Base-by-base conservation (phyloP, 2,113 vertebrate genomes). In the Heterochromis multidens region DNA sequence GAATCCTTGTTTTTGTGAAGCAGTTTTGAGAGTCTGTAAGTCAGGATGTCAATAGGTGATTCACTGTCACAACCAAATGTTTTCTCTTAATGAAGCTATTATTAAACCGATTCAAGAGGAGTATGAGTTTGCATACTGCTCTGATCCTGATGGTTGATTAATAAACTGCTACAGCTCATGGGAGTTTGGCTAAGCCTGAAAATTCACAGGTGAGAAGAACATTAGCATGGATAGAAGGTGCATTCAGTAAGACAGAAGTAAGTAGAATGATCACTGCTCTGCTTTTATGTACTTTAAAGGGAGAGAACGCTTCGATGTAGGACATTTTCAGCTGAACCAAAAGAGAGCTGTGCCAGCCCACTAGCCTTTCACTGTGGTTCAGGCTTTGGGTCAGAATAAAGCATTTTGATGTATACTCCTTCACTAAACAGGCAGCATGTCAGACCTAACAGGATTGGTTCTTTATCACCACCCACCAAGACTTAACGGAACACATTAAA, bases 401-500 rank as follows among this genome's bases (percentile, higher is more conserved):
- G 82, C 43, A 21, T 65, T 59, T 79, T 52, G 80, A 90, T 4
- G 65, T 46, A 4, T 46, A 77, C 83, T 82, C 79, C 90, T 85
- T 72, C 67, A 43, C 79, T 31, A 59, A 85, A 92, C 79, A 86
- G 35, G 11, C 82, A 77, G 65, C 43, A 16, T 76, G 77, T 81
- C 60, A 23, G 33, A 82, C 82, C 65, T 29, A 6, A 82, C 60
- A 61, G 61, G 79, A 78, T 74, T 62, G 56, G 61, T 25, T 65
- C 79, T 77, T 83, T 83, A 57, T 40, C 16, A 13, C 72, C 23
- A 2, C 86, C 82, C 29, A 84, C 76, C 2, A 17, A 31, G 81
- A 88, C 82, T 86, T 86, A 82, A 81, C 4, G 1, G 76, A 54
- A 82, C 83, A 72, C 81, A 87, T 90, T 88, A 79, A 88, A 93